A percentile compares a stretch with the other conserved stretches of the same genome.
Evolutionary conservation across 2,797 vertebrate genomes (phyloP).

Genomic region (Phoebastria nigripes): DNA sequence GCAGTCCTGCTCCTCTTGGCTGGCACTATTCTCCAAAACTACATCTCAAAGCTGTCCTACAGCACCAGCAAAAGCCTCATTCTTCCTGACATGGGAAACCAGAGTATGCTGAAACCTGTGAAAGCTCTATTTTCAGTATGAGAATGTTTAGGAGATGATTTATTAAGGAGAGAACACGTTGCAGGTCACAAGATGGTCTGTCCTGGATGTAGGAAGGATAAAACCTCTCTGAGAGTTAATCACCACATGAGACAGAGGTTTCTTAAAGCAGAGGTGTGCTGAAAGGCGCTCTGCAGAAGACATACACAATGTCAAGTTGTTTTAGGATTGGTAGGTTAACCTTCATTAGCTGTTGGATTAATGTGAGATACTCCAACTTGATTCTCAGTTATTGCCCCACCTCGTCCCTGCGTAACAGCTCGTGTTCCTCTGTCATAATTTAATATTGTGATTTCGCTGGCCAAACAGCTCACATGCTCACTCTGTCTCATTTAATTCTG

Average conservation of each 20-base stretch:
- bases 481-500: neutral
- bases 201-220: neutral
- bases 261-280: neutral
- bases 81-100: neutral
- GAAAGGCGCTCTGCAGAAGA: neutral
- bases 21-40: neutral
- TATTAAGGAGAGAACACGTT: accelerated
- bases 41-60: neutral
- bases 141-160: neutral
- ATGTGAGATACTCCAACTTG: neutral
- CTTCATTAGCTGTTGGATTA: neutral
- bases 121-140: neutral
- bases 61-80: neutral
- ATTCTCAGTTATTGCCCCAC: neutral
- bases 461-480: neutral
- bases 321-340: neutral
- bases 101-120: neutral
- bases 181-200: neutral
- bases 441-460: neutral
- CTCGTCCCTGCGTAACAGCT: neutral
- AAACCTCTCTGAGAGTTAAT: neutral
- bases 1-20: neutral
- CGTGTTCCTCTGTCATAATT: neutral
- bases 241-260: neutral
- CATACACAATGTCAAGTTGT: accelerated